Percentiles rank a stretch among this genome's conserved stretches.
Evolutionary conservation across 2,888 invertebrate genomes (phyloP).

Genomic region (Laothoe populi): DNA sequence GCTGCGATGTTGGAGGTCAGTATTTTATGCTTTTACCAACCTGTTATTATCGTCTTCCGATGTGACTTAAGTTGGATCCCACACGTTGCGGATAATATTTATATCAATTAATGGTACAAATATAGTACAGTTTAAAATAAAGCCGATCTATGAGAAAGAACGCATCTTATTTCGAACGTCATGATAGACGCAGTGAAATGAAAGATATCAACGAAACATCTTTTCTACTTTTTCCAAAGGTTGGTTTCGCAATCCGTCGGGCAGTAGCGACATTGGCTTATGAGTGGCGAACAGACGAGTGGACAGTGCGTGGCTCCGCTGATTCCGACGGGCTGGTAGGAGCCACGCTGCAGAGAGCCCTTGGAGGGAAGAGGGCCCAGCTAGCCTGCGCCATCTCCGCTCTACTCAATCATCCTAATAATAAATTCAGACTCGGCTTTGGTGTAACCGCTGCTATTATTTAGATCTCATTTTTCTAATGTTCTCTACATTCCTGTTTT

Average conservation of each 20-base stretch:
- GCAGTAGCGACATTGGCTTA: constrained; percentile 74
- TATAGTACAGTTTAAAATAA: too few species aligned
- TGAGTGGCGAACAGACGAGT: constrained; percentile 70
- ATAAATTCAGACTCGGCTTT: constrained; percentile 78
- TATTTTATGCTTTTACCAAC: neutral
- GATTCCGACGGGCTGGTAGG: constrained; percentile 79
- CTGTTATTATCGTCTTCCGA: too few species aligned
- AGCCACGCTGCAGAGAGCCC: constrained; percentile 68
- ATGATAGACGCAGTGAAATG: too few species aligned
- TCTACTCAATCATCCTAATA: constrained; percentile 78
- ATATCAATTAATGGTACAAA: too few species aligned
- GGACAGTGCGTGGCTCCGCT: constrained; percentile 72
- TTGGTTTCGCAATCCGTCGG: constrained; percentile 69
- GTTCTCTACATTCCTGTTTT: neutral
- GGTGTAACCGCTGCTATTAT: constrained; percentile 70
- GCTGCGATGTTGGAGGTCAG: constrained; percentile 76
- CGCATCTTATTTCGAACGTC: too few species aligned
- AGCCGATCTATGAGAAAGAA: too few species aligned
- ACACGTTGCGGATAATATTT: too few species aligned
- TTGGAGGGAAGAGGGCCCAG: constrained; percentile 67
- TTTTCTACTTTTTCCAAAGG: constrained; percentile 44
- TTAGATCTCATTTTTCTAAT: constrained; percentile 36
- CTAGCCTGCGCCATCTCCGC: constrained; percentile 74
- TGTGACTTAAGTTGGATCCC: too few species aligned
- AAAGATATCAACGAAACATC: neutral